Evolutionary conservation across 2,113 vertebrate genomes (phyloP).

Genomic region (Chrysochloris asiatica): DNA sequence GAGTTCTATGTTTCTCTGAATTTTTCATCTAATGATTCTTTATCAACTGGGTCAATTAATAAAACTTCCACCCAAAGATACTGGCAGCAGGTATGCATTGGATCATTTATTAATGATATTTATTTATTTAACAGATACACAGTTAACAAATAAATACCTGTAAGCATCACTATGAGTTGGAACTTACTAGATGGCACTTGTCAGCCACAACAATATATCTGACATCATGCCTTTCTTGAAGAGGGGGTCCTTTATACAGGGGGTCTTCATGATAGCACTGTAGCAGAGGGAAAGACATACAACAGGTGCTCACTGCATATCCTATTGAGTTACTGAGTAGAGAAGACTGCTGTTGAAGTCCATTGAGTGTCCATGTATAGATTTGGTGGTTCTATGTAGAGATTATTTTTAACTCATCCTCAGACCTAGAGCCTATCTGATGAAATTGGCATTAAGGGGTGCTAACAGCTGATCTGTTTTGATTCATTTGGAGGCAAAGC

Average conservation of each 20-base stretch:
- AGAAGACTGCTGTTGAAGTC: neutral
- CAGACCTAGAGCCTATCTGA: neutral
- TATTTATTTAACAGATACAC: neutral
- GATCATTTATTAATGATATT: neutral
- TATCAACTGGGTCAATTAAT: neutral
- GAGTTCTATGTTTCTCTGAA: neutral
- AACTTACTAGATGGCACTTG: too few species aligned
- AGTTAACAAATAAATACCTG: neutral
- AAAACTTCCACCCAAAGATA: neutral
- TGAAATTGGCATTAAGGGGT: neutral
- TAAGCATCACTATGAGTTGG: too few species aligned
- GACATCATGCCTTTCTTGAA: neutral
- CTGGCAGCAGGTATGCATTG: neutral
- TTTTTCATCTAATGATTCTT: neutral
- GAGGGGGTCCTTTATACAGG: neutral
- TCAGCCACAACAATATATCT: too few species aligned
- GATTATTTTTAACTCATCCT: neutral
- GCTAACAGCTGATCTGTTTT: neutral
- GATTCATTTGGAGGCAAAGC: neutral
- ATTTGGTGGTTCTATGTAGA: neutral
- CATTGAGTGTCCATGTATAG: neutral
- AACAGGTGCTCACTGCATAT: neutral
- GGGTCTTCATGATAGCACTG: neutral
- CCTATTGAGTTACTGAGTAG: neutral
- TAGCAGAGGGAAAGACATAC: neutral